These are phyloP conservation scores for Embiotoca jacksoni DNA, from an alignment of 2,113 vertebrate genomes.

Conservation along the genomic window DNA sequence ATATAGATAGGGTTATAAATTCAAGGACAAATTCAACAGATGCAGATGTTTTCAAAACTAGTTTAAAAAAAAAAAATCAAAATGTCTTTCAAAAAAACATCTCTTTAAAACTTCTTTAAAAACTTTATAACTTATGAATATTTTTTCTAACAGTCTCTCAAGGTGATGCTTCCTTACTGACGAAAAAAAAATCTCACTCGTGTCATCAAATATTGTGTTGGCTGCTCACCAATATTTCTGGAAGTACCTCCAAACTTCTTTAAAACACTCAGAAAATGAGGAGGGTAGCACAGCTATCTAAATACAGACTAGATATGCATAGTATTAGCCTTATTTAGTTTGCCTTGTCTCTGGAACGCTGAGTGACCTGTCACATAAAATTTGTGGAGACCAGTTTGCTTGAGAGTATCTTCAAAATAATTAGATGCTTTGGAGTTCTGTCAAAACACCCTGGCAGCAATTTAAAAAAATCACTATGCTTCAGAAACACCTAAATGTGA, in stretches of 20 bases:
- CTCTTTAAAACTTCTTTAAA: background rate
- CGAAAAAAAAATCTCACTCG: background rate
- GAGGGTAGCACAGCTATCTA: background rate
- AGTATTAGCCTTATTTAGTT: conserved; percentile 41
- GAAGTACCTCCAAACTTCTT: conserved; percentile 10
- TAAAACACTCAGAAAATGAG: background rate
- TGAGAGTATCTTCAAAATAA: conserved; percentile 51
- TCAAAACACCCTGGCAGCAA: conserved; percentile 49
- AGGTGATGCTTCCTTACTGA: background rate
- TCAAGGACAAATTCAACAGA: background rate
- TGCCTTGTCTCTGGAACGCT: background rate
- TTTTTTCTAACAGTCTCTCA: background rate
- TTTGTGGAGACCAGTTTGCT: conserved; percentile 26
- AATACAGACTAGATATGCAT: conserved; percentile 21
- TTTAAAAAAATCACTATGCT: conserved; percentile 37
- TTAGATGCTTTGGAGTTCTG: conserved; percentile 47
- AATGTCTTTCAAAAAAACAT: background rate
- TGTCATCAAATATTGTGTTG: background rate
- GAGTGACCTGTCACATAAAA: conserved; percentile 32
- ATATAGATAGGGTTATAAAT: background rate
- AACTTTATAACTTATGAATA: background rate
- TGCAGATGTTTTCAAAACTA: background rate
- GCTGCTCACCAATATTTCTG: conserved; percentile 1
- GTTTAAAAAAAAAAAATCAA: background rate
- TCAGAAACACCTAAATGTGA: conserved; percentile 52